These are phyloP conservation scores for Acanthosepion lycidas DNA, from an alignment of 2,888 invertebrate genomes.

Conservation along the genomic window DNA sequence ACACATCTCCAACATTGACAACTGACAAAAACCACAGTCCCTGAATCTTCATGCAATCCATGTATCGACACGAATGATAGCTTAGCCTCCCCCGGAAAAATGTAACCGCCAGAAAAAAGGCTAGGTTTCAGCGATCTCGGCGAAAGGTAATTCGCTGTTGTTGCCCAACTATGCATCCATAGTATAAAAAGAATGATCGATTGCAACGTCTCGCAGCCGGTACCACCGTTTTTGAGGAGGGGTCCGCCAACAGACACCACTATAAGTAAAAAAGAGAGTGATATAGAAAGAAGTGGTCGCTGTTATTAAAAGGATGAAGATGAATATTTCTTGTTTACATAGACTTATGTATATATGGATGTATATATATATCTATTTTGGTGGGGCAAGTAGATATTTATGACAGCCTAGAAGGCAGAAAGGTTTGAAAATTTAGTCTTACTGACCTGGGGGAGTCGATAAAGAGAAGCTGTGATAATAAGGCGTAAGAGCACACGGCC, in stretches of 20 bases:
- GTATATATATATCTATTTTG: background rate
- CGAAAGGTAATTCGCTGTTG: background rate
- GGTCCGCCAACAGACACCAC: background rate
- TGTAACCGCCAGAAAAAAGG: background rate
- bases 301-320: conserved; percentile 20
- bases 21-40: background rate
- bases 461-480: background rate
- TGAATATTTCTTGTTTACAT: background rate
- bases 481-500: background rate
- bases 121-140: background rate
- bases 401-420: background rate
- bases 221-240: conserved; percentile 1
- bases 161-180: background rate
- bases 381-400: background rate
- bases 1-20: background rate
- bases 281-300: background rate
- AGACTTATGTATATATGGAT: too few species aligned
- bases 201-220: background rate
- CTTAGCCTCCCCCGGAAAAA: too few species aligned
- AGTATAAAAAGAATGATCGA: background rate
- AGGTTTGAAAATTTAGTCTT: background rate
- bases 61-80: background rate
- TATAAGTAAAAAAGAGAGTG: background rate
- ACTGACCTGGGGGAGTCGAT: background rate
- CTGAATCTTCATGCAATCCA: background rate